Evolutionary conservation across 2,888 invertebrate genomes (phyloP).

Genomic region (Pollenia angustigena): DNA sequence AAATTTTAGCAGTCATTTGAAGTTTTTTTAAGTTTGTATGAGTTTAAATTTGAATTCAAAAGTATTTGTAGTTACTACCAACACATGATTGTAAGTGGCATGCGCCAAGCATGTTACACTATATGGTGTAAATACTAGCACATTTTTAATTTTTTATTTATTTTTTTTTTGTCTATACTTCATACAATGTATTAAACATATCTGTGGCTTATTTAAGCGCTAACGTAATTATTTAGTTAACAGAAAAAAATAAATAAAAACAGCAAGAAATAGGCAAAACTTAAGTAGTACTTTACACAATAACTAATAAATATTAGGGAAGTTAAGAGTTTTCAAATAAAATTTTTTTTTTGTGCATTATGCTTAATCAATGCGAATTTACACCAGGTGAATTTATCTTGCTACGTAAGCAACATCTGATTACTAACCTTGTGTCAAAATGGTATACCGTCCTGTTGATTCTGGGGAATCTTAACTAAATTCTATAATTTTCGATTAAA

Average conservation of each 20-base stretch:
- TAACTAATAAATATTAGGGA: too few relatives aligned
- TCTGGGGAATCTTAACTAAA: too few relatives aligned
- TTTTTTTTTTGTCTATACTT: not conserved
- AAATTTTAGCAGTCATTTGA: slow-evolving; percentile 45
- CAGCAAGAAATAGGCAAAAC: not conserved
- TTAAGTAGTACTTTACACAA: not conserved
- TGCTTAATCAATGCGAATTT: too few relatives aligned
- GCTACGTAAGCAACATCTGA: too few relatives aligned
- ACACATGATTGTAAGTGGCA: slow-evolving; percentile 47
- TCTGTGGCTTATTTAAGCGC: slow-evolving; percentile 25
- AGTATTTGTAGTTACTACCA: not conserved
- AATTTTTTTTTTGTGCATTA: too few relatives aligned
- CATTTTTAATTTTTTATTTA: not conserved
- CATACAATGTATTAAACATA: not conserved
- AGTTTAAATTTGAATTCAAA: not conserved
- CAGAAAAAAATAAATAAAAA: not conserved
- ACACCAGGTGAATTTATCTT: too few relatives aligned
- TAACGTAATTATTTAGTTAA: slow-evolving; percentile 21
- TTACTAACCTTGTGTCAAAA: too few relatives aligned
- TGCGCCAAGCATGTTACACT: slow-evolving; percentile 58
- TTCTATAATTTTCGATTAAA: too few relatives aligned
- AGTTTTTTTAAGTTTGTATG: slow-evolving; percentile 39
- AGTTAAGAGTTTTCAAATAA: too few relatives aligned
- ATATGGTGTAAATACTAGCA: slow-evolving; percentile 14
- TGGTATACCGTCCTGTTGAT: too few relatives aligned